phyloP scores from a whole-genome alignment of 1,140 invertebrate genomes.

The Neotoxoptera formosana region DNA sequence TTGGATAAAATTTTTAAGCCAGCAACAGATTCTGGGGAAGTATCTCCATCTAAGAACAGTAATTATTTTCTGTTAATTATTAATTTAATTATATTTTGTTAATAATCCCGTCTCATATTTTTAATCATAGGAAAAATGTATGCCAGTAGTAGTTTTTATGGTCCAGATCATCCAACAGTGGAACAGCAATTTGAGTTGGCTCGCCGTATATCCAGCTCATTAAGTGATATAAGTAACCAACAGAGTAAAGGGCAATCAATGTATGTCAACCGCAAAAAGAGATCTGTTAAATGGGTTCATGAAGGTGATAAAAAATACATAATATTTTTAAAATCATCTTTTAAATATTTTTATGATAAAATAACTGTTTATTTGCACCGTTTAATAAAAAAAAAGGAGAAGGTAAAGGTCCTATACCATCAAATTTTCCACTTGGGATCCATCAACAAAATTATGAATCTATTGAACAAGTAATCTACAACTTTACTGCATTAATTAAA shows the following conservation, averaged over 20 bases:
- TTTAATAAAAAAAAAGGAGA: not conserved
- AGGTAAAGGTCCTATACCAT: slow-evolving; percentile 49
- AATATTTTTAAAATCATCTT: not conserved
- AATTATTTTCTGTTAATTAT: not conserved
- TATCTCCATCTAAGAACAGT: slow-evolving; percentile 68
- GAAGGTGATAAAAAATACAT: slow-evolving; percentile 69
- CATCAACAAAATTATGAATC: slow-evolving; percentile 34
- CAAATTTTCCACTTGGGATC: slow-evolving; percentile 31
- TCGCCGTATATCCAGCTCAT: slow-evolving; percentile 87
- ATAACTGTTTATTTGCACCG: not conserved
- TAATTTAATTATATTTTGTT: not conserved
- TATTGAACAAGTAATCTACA: slow-evolving; percentile 27
- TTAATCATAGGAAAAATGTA: slow-evolving; percentile 82
- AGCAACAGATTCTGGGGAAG: slow-evolving; percentile 76
- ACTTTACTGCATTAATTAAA: not conserved
- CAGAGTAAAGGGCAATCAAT: slow-evolving; percentile 92
- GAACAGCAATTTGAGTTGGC: slow-evolving; percentile 94
- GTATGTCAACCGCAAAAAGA: slow-evolving; percentile 93
- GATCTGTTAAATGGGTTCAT: slow-evolving; percentile 93
- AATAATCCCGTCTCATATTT: not conserved
- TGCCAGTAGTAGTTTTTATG: slow-evolving; percentile 93
- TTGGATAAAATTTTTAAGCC: slow-evolving; percentile 87
- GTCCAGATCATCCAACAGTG: slow-evolving; percentile 88
- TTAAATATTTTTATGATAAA: not conserved
- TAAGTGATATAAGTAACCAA: slow-evolving; percentile 90